Conservation (phyloP, 1,140 invertebrate species). For the Halesus radiatus region DNA sequence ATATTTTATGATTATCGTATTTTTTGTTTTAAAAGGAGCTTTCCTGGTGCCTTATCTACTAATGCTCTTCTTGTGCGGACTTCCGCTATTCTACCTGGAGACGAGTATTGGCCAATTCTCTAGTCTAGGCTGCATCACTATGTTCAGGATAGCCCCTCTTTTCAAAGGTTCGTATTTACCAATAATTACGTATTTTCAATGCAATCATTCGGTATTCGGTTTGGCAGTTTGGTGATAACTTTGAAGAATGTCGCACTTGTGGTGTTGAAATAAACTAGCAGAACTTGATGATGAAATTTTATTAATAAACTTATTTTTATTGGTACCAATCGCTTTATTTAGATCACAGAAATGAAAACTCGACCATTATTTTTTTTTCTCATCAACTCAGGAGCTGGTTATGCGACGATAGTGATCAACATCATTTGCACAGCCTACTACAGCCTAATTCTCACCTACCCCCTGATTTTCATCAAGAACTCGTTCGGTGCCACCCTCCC, state of each 20-base stretch:
- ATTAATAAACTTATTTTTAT: too few relatives aligned
- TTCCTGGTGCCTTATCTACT: conserved; percentile 84
- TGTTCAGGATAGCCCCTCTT: conserved; percentile 80
- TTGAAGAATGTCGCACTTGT: too few relatives aligned
- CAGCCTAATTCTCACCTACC: conserved; percentile 93
- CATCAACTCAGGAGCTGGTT: conserved; percentile 80
- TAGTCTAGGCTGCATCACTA: conserved; percentile 84
- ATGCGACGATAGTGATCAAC: conserved; percentile 88
- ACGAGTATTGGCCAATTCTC: conserved; percentile 89
- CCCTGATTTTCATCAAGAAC: conserved; percentile 86
- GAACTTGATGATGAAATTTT: too few relatives aligned
- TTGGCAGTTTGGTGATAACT: too few relatives aligned
- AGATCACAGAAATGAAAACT: background rate
- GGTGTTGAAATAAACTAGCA: too few relatives aligned
- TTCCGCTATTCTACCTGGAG: conserved; percentile 93
- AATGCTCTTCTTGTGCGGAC: conserved; percentile 83
- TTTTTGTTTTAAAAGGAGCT: conserved; percentile 74
- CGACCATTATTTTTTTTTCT: too few relatives aligned
- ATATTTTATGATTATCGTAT: too few relatives aligned
- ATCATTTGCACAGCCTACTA: conserved; percentile 94
- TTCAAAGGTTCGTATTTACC: conserved; percentile 83
- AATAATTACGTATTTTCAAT: too few relatives aligned
- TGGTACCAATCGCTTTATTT: too few relatives aligned
- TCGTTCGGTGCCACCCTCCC: conserved; percentile 81
- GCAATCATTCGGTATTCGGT: too few relatives aligned